These are phyloP conservation scores for Psilopogon haemacephalus DNA, from an alignment of 2,113 vertebrate species.

Conservation along the genomic window DNA sequence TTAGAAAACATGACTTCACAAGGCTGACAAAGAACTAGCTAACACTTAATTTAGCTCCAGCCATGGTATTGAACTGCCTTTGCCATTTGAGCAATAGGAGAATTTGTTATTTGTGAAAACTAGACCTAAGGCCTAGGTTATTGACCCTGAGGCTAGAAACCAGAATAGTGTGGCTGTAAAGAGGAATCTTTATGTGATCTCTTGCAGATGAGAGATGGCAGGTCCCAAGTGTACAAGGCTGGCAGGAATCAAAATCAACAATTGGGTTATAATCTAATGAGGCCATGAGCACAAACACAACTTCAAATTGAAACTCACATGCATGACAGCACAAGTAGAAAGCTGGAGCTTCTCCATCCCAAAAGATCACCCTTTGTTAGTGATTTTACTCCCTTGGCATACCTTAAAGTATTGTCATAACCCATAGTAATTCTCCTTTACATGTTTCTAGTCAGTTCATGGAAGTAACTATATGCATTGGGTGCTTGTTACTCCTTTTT, in stretches of 20 bases:
- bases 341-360: not conserved
- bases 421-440: not conserved
- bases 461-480: not conserved
- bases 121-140: not conserved
- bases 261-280: not conserved
- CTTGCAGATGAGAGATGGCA: conserved; percentile 11
- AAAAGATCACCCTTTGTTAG: not conserved
- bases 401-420: not conserved
- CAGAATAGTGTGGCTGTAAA: not conserved
- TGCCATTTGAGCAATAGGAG: not conserved
- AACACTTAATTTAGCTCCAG: not conserved
- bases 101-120: conserved; percentile 21
- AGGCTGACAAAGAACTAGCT: not conserved
- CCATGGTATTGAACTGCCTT: not conserved
- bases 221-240: not conserved
- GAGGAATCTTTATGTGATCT: not conserved
- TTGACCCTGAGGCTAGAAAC: not conserved
- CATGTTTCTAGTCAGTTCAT: not conserved
- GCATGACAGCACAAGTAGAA: not conserved
- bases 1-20: not conserved
- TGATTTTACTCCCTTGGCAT: not conserved
- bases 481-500: not conserved
- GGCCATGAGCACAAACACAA: not conserved
- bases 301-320: not conserved
- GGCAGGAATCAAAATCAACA: conserved; percentile 1